Evolutionary conservation across 35 echinoderm and acorn worm species (phyloP).

Genomic region (Amphiura filiformis): DNA sequence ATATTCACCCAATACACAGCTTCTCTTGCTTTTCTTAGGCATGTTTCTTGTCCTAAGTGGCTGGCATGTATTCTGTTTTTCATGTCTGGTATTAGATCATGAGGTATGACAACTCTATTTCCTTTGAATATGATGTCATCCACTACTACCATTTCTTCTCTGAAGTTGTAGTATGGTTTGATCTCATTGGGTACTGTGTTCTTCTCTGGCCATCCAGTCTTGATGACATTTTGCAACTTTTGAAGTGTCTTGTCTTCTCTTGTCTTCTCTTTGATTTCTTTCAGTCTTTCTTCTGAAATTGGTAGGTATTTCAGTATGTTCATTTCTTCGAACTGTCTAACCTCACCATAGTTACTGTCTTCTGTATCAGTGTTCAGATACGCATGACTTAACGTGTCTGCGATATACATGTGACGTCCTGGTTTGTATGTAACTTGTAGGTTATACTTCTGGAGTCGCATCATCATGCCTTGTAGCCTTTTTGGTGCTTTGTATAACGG

Average conservation of each 20-base stretch:
- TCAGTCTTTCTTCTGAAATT: not conserved
- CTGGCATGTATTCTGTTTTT: not conserved
- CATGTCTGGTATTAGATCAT: not conserved
- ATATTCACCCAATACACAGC: not conserved
- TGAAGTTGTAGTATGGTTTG: not conserved
- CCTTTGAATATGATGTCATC: not conserved
- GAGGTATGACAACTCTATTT: too few species aligned
- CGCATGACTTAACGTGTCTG: conserved; percentile 44
- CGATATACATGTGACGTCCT: conserved; percentile 37
- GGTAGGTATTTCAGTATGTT: not conserved
- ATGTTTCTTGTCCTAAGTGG: not conserved
- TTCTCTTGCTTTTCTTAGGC: not conserved
- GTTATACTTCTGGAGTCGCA: conserved; percentile 65
- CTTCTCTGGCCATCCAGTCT: not conserved
- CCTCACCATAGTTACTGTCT: not conserved
- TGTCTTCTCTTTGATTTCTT: not conserved
- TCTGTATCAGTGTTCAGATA: not conserved
- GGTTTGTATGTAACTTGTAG: conserved; percentile 44
- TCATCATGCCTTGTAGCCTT: conserved; percentile 64
- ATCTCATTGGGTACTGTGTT: not conserved
- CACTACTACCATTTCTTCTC: not conserved
- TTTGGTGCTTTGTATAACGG: conserved; percentile 50
- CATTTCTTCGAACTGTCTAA: not conserved
- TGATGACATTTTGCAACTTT: not conserved
- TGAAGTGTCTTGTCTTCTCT: not conserved